These are phyloP conservation scores for Babylonia areolata DNA, from an alignment of 1,140 invertebrate species.

Conservation along the genomic window DNA sequence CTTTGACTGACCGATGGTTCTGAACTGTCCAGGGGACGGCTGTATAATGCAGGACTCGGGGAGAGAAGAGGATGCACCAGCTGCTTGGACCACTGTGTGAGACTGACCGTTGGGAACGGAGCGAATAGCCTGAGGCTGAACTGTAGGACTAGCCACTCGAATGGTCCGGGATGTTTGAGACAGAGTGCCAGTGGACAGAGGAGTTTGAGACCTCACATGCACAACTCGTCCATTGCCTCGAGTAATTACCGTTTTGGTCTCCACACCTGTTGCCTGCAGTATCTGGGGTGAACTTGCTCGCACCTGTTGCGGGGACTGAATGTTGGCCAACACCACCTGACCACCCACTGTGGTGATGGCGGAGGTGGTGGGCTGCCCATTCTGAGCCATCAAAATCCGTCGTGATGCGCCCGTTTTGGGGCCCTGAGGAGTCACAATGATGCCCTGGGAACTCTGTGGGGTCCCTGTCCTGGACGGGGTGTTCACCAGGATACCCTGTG, in stretches of 20 bases:
- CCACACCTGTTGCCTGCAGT: not conserved
- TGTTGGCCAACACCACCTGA: slow-evolving; percentile 12
- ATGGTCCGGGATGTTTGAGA: not conserved
- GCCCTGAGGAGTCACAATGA: not conserved
- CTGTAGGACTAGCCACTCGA: not conserved
- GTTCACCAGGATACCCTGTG: not conserved
- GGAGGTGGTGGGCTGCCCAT: not conserved
- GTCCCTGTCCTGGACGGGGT: not conserved
- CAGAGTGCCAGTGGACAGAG: not conserved
- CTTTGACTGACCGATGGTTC: not conserved
- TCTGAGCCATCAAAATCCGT: slow-evolving; percentile 6
- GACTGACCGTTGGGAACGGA: not conserved
- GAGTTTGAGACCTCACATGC: not conserved
- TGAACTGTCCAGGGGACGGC: not conserved
- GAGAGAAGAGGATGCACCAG: not conserved
- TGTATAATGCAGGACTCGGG: not conserved
- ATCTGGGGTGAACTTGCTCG: not conserved
- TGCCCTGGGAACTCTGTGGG: not conserved
- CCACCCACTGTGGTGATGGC: not conserved
- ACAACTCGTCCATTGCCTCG: not conserved
- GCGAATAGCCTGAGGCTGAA: not conserved
- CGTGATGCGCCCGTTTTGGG: not conserved
- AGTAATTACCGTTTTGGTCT: not conserved
- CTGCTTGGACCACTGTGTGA: not conserved
- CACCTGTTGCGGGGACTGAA: not conserved